Base-by-base conservation (phyloP, 2,113 vertebrate genomes). In the Pelodiscus sinensis region DNA sequence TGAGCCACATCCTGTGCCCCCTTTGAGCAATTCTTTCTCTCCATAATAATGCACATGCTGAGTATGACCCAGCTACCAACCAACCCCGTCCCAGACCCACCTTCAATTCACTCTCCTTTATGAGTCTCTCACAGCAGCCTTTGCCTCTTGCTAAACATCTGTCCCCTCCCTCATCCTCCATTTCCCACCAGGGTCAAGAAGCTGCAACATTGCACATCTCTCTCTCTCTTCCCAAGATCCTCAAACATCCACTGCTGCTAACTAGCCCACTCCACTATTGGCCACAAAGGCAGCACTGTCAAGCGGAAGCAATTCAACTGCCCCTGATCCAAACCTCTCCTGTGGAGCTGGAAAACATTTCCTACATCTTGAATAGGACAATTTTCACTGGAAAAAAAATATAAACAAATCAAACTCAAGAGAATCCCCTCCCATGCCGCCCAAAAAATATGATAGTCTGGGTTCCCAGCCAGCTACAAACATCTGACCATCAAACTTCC, bases 101-200 rank as follows among this genome's bases (percentile, higher is more conserved):
- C 27, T 25, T 0, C 0, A 55, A 56, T 3, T 10, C 2, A 1
- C 31, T 25, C n/a, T 51, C 57, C 44, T 9, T 68, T 68, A 71
- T 54, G 51, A 54, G 51, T 21, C 52, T 25, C 55, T 56, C 9
- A n/a, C 62, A n/a, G 7, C 62, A 65, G 16, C 62, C 62, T 3
- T 65, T 54, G 35, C 31, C 2, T 24, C 68, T 21, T 8, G 10
- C 52, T 54, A 2, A 2, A 0, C 1, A 68, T 84, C 9, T 0
- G 5, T 21, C 51, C 0, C 0, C 0, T 5, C 9, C 0, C 2
- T 79, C 24, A 16, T 79, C 0, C 0, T 86, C 60, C n/a, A n/a
- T 68, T 0, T 0, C 54, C 71, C 1, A 0, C 29, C 16, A 19
- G 2, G 9, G 24, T 51, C 15, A 18, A 0, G 0, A 38, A 22